phyloP scores from a whole-genome alignment of 1,140 invertebrate genomes.

The Hypsibius dujardini region DNA sequence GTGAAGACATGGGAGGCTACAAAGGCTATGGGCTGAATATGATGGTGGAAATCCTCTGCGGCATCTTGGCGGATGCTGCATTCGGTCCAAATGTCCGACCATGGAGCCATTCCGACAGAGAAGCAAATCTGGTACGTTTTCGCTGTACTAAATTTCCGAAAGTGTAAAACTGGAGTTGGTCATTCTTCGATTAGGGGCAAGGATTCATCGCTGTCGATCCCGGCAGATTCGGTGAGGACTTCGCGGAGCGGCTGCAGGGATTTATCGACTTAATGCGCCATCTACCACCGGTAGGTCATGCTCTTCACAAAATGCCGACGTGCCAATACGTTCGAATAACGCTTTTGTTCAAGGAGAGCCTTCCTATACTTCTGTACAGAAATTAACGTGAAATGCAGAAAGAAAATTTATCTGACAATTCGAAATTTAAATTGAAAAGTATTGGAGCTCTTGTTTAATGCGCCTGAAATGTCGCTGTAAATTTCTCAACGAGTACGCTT shows the following conservation, averaged over 20 bases:
- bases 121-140: constrained; percentile 46
- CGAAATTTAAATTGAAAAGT: no score
- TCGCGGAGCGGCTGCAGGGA: constrained; percentile 50
- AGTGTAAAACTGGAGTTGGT: constrained; percentile 12
- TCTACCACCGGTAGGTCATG: constrained; percentile 36
- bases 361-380: no score
- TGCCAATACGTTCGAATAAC: no score
- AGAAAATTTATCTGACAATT: no score
- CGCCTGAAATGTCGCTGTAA: no score
- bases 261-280: constrained; percentile 35
- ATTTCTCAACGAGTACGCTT: no score
- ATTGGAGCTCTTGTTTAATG: no score
- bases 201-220: constrained; percentile 45
- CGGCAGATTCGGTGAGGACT: constrained; percentile 57
- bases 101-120: constrained; percentile 47
- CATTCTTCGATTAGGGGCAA: neutral
- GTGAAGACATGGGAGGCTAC: constrained; percentile 43
- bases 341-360: no score
- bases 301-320: no score
- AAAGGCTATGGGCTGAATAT: constrained; percentile 72
- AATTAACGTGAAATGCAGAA: no score
- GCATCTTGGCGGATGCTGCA: constrained; percentile 33
- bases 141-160: constrained; percentile 15
- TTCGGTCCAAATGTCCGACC: constrained; percentile 45
- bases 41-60: constrained; percentile 56